Base-by-base conservation (phyloP, 30 jellyfish, hydroid and myxozoan genomes). In the Pelagia noctiluca region DNA sequence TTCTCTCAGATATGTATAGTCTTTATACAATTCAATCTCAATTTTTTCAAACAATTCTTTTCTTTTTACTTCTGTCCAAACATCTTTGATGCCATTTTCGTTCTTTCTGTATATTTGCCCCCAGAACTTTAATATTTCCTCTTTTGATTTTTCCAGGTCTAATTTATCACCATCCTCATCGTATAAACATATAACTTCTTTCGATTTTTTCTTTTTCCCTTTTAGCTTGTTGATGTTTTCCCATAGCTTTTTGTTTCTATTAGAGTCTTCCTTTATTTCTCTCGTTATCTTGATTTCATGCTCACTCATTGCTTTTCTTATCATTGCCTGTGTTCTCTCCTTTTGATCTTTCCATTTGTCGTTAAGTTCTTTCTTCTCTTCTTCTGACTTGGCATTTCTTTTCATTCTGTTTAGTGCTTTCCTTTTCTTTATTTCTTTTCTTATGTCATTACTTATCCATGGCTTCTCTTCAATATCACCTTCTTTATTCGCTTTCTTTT, bases 391-490 rank as follows among this genome's bases (percentile, higher is more conserved):
- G 16, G 12, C 68, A 52, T 52, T 52, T 52, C 68, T 8, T 8
- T 19, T 52, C 26, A 19, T 19, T 52, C 68, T 52, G 68, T 52
- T 52, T 2, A 52, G 2, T 5, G 12, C 68, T 52, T 52, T 52
- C 26, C 68, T 52, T 52, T 52, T 52, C 68, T 52, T 52, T 8
- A 52, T 52, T 19, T 52, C 68, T 8, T 52, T 19, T 52, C 68
- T 8, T 52, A 52, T 52, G 2, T 3, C 26, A 52, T 52, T 19
- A 19, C 4, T 52, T 19, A 52, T 52, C 68, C 68, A 52, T 52
- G 68, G 68, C 26, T 8, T 19, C 26, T 52, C 68, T 52, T 3
- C 26, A 52, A 52, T 52, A 19, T 8, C 26, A 30, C 26, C 68
- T 19, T 52, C 68, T 52, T 52, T 19, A 19, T 3, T 2, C 12